Evolutionary conservation across 2,888 invertebrate genomes (phyloP), one percentile per base, ranked within the genome.

Genomic region (Acrocyrtus sp.): DNA sequence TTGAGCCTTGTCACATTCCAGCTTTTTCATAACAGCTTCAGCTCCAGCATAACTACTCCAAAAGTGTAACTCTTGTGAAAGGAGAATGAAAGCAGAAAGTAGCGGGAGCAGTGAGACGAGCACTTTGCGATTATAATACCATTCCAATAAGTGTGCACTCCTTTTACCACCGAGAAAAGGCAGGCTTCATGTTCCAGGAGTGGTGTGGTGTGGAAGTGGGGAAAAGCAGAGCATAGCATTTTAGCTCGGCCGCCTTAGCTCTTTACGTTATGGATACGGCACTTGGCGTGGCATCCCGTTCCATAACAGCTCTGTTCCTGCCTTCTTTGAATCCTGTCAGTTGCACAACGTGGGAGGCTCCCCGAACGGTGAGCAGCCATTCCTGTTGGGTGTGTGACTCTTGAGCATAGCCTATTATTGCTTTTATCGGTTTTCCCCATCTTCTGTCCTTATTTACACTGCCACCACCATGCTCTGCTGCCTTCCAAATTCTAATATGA

Each of bases 261-360:
- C 39, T 43, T 22, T 17, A 39, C 17, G n/a, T 8, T 54, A 27
- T 34, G 43, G n/a, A 1, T 43, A 15, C 21, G 19, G 26, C 19
- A 29, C 22, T 45, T 41, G 56, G 57, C 26, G 24, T 12, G 1
- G 2, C 2, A 10, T 24, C 27, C 24, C 65, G 53, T 65, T 65
- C 65, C 65, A 54, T 53, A 29, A 8, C 34, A 29, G 34, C 1
- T 41, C 22, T 65, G 41, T 43, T 39, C 56, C 54, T 50, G 65
- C 65, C 56, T 56, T 41, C 66, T 66, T 57, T 48, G 48, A 26
- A 57, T 56, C 56, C 57, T 57, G 66, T 57, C 48, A 57, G 57
- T 66, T 39, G 50, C 57, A 50, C 56, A 57, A 66, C 50, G 57
- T 48, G 56, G 66, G 66, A 66, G 66, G 66, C 48, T 56, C 56